Evolutionary conservation across 2,888 invertebrate genomes (phyloP), one percentile per base, ranked within the genome.

Genomic region (Lordiphosa andalusiaca): DNA sequence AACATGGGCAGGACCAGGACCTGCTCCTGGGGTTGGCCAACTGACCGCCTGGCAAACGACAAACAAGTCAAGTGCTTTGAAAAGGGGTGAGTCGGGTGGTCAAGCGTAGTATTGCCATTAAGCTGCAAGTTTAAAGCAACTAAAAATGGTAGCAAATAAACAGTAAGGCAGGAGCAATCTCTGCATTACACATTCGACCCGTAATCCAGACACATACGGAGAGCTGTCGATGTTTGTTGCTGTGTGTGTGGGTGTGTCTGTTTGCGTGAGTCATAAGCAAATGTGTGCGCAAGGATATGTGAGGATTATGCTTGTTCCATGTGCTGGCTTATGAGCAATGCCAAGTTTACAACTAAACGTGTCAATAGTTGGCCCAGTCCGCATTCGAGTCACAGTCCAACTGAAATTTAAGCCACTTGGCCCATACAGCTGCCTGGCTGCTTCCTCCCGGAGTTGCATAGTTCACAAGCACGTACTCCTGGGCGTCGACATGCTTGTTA

Each of bases 51-150:
- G 56, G 58, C 55, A 51, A 49, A 53, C 56, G 59, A 54, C 74
- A 68, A 72, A 69, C 73, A 82, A 66, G 67, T 72, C 70, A 69
- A 76, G 60, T 64, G 71, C 53, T 60, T 42, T 40, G 35, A 44
- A 38, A 48, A 38, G 64, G 64, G 50, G 46, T 30, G 33, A 38
- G 40, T 47, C 55, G 54, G 57, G 55, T 64, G 59, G 60, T 58
- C 67, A 69, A 74, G 71, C 71, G 71, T 71, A 63, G 68, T 69
- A 73, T 74, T 73, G 82, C 67, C 71, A 85, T 85, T 80, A 85
- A 85, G 75, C 77, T 77, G 68, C 54, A 75, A 83, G 69, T 85
- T 86, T 83, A 77, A 83, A 73, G 84, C 81, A 85, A 73, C 85
- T 86, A 67, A 71, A 63, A 84, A 78, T 71, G 73, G 65, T 60